Evolutionary conservation across 2,113 vertebrate species (phyloP), one percentile per base, ranked within the genome.

Genomic region (Periophthalmodon schlosseri): DNA sequence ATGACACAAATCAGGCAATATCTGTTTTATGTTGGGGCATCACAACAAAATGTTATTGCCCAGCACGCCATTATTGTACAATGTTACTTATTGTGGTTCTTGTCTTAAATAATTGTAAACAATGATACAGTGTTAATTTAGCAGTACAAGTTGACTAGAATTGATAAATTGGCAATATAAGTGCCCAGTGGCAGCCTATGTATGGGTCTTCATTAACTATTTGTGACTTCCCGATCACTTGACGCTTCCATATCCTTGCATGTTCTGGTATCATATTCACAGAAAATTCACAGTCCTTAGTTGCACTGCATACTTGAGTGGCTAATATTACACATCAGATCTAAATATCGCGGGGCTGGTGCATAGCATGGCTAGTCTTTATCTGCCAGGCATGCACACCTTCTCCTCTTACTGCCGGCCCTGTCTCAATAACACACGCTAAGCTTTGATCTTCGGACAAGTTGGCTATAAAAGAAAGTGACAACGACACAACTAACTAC

Each of bases 381-480:
- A 21, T 70, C 36, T 70, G 69, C 58, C 75, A 74, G 74, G 60
- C 77, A 84, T 74, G 74, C 73, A 74, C 54, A 75, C 76, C 84
- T 77, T 84, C 86, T 89, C 75, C 74, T 64, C 74, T 87, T 85
- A 83, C 89, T 4, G 33, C 72, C 65, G 58, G 80, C 77, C 50
- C 47, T n/a, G 56, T 76, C 79, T 79, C 86, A 86, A n/a, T 34
- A 54, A 84, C 15, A 75, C 86, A 54, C 78, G 73, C 76, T 68
- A 84, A 81, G 82, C 89, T 90, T 90, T 91, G 86, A 91, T 86
- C 33, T 68, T 13, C 23, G 33, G 61, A 63, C 47, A n/a, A 28
- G 0, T 54, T 54, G 2, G 52, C 84, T 85, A 82, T 86, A 87
- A 88, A 83, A 82, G 85, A 88, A 70, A 61, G 80, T 70, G 82